These are phyloP conservation scores for Poeciliopsis prolifica DNA, from an alignment of 2,113 vertebrate species.

Conservation along the genomic window DNA sequence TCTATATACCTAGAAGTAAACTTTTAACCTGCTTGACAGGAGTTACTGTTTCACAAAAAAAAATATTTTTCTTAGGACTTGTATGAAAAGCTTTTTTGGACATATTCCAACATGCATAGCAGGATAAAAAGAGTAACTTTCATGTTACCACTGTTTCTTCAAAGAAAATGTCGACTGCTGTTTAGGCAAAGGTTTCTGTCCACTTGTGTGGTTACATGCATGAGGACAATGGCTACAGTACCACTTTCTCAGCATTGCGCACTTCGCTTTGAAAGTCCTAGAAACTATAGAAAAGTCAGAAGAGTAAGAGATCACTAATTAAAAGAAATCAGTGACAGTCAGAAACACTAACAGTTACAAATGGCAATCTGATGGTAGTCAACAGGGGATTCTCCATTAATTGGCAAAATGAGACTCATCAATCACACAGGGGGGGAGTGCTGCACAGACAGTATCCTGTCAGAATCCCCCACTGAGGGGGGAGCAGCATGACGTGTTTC, in stretches of 20 bases:
- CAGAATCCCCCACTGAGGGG: slow-evolving; percentile 69
- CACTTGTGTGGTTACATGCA: slow-evolving; percentile 22
- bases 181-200: slow-evolving; percentile 43
- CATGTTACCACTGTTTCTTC: slow-evolving; percentile 50
- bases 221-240: slow-evolving; percentile 36
- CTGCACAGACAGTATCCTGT: slow-evolving; percentile 71
- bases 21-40: no score
- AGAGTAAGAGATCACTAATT: slow-evolving; percentile 72
- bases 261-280: slow-evolving; percentile 38
- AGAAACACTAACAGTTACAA: slow-evolving; percentile 81
- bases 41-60: no score
- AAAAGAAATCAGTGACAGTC: slow-evolving; percentile 77
- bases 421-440: slow-evolving; percentile 78
- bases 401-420: slow-evolving; percentile 85
- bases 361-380: slow-evolving; percentile 82
- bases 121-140: slow-evolving; percentile 36
- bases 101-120: no score
- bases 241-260: slow-evolving; percentile 26
- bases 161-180: slow-evolving; percentile 31
- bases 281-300: slow-evolving; percentile 41
- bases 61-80: no score
- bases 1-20: no score
- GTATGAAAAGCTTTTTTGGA: no score
- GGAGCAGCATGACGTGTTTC: slow-evolving; percentile 67
- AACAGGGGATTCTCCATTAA: slow-evolving; percentile 83